phyloP scores from a whole-genome alignment of 2,113 vertebrate genomes.

The Neopipo cinnamomea region DNA sequence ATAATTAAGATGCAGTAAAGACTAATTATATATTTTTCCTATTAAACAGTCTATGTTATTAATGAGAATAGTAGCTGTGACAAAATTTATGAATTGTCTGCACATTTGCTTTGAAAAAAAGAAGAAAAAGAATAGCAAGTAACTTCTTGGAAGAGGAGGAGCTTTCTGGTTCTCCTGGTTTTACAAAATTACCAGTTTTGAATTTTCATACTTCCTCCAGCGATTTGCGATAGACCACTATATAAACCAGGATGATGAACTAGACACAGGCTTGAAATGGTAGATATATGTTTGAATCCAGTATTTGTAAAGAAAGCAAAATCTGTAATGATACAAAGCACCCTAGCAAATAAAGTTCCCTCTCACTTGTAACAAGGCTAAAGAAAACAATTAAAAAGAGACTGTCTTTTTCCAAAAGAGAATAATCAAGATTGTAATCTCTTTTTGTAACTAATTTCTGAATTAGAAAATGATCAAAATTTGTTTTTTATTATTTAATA shows the following conservation, averaged over 20 bases:
- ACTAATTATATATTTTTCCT: slow-evolving; percentile 44
- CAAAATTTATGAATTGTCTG: background rate
- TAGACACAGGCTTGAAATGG: background rate
- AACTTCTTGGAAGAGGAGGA: background rate
- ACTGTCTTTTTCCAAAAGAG: background rate
- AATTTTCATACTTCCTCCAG: background rate
- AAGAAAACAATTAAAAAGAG: background rate
- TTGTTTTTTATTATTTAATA: background rate
- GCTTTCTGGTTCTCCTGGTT: background rate
- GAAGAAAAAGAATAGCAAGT: background rate
- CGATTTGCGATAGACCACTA: background rate
- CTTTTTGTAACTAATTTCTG: background rate
- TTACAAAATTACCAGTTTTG: background rate
- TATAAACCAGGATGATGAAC: background rate
- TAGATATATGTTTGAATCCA: background rate
- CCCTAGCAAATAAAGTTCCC: background rate
- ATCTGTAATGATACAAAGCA: background rate
- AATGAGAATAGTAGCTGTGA: background rate
- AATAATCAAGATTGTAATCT: background rate
- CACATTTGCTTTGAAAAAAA: background rate
- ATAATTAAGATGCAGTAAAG: background rate
- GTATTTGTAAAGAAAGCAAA: background rate
- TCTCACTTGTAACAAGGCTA: background rate
- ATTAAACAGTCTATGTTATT: slow-evolving; percentile 6
- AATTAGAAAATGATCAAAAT: background rate